Base-by-base conservation (phyloP, 2,888 invertebrate genomes). In the Oligia strigilis region DNA sequence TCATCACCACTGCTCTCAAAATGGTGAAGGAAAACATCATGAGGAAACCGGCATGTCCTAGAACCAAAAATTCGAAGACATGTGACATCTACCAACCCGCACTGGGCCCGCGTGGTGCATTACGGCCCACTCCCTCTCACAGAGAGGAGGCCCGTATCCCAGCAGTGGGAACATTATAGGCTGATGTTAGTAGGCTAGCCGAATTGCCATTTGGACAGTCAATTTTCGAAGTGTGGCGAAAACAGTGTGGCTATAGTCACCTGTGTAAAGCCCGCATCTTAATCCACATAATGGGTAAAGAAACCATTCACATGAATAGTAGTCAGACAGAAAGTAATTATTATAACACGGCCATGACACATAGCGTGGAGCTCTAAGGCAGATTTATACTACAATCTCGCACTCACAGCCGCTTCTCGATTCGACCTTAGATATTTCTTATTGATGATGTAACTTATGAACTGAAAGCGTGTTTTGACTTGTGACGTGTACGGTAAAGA, bases 341-440 rank as follows among this genome's bases (percentile, higher is more conserved):
- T 90, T 89, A 89, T 90, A 87, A 90, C 88, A 83, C 72, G 82
- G 86, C 76, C 80, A 85, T 84, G 88, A 87, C 84, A 87, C 81
- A 88, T 91, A 83, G 87, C 87, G 90, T 88, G 89, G 84, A 90
- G 87, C 87, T 90, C 74, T 89, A 89, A 88, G 89, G 89, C 87
- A 92, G 92, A 93, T 93, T 93, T 93, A 93, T 92, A 91, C 90
- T 90, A 89, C 93, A 93, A 93, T 94, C 92, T 93, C 87, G 84
- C 88, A 90, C 91, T 92, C 89, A 80, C 92, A 92, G 92, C 90
- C 92, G 88, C 87, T 90, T 87, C 91, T 90, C 92, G 90, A 93
- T 92, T 93, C 90, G 88, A 89, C 88, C 88, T 88, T 88, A 90
- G 89, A 92, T 91, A 91, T 91, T 89, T 91, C 89, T 88, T 90